Base-by-base conservation (phyloP, 2,797 vertebrate genomes). In the Leucoraja ocellata region DNA sequence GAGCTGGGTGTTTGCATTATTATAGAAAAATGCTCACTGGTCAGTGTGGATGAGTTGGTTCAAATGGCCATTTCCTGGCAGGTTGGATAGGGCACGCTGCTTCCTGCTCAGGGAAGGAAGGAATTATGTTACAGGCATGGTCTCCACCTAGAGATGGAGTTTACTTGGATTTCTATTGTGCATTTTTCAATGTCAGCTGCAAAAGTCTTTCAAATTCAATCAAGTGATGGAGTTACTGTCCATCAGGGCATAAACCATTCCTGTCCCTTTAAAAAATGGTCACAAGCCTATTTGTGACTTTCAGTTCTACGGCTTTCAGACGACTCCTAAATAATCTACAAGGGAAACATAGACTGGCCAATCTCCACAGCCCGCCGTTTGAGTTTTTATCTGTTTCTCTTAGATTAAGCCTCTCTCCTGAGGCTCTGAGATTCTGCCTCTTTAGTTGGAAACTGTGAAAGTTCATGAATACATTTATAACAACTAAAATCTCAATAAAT, bases 401-500 rank as follows among this genome's bases (percentile, higher is more conserved):
- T 54, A 16, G 94, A 95, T 94, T 93, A 94, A 95, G 61, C 74
- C 94, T 95, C 94, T 93, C 96, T 94, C 95, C 93, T 74, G 94
- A 95, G 95, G 93, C 94, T 90, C 94, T 94, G 93, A 95, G 94
- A 81, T 93, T 95, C 93, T 93, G 90, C 94, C 95, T 92, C 39
- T 76, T 92, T 92, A 13, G 25, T 28, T 94, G 95, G 97, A 95
- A 95, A 96, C 95, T 96, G 94, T 93, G 94, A 94, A 96, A 95
- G 95, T 96, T 96, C 95, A 96, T 97, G 96, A 97, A 96, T 96
- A 96, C 91, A 91, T 94, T 96, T 96, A 96, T 95, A 95, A 96
- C 96, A 96, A 96, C 95, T 93, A 94, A 96, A 94, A 95, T 94
- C 95, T 98, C 95, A 96, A 97, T 98, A 97, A 97, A 96, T 96